phyloP scores from a whole-genome alignment of 92 coral and sea anemone species.

The Micromussa lordhowensis region DNA sequence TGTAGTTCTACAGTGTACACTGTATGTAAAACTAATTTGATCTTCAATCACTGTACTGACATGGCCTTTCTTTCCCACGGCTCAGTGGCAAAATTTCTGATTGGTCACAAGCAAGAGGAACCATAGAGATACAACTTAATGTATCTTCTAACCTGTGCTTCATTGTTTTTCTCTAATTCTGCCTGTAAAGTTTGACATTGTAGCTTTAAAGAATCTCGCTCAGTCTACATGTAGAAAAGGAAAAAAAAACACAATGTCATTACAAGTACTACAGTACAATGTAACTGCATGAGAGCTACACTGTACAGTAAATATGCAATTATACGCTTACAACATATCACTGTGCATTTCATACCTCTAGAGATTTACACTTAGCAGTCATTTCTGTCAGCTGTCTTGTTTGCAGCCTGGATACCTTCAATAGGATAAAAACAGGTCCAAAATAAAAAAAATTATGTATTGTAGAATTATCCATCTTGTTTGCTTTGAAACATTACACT shows the following conservation, averaged over 20 bases:
- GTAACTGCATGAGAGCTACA: too few species aligned
- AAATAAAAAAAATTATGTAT: not conserved
- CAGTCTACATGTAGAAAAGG: slow-evolving; percentile 81
- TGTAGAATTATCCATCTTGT: not conserved
- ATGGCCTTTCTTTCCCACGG: too few species aligned
- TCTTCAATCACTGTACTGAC: too few species aligned
- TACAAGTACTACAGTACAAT: too few species aligned
- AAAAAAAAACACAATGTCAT: not conserved
- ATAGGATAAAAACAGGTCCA: not conserved
- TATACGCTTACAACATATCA: not conserved
- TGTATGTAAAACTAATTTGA: too few species aligned
- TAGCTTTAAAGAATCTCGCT: slow-evolving; percentile 80
- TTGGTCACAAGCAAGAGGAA: too few species aligned
- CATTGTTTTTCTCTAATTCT: slow-evolving; percentile 81
- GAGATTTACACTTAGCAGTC: slow-evolving; percentile 87
- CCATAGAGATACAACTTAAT: too few species aligned
- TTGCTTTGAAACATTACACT: too few species aligned
- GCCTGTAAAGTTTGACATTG: slow-evolving; percentile 85
- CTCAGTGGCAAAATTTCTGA: too few species aligned
- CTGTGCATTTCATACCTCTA: slow-evolving; percentile 66
- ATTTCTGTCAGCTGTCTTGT: slow-evolving; percentile 94
- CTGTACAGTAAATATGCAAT: too few species aligned
- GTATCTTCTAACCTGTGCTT: slow-evolving; percentile 72
- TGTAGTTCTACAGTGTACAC: too few species aligned
- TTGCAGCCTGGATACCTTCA: slow-evolving; percentile 92